A percentile compares a stretch with the other conserved stretches of the same genome.
Conservation (phyloP, 2,113 vertebrate genomes). For the Xenopus borealis region DNA sequence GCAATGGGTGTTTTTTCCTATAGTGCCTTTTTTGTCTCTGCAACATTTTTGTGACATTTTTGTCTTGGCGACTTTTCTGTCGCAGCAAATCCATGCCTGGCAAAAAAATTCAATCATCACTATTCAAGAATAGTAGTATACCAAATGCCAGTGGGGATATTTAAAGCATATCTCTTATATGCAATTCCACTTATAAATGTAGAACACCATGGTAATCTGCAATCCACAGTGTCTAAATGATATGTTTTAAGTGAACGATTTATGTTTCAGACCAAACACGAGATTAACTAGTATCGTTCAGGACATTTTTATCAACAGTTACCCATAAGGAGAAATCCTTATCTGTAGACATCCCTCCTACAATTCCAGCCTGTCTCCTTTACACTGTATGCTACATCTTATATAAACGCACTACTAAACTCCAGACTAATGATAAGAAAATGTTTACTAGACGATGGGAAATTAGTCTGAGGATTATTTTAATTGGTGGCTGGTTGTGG, state of each 20-base stretch:
- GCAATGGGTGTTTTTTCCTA: no score
- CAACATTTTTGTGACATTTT: no score
- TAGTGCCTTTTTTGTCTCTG: no score
- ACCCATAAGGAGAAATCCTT: constrained; percentile 30
- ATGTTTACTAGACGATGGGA: constrained; percentile 40
- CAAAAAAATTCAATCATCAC: no score
- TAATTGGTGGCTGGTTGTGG: constrained; percentile 17
- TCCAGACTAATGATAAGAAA: constrained; percentile 25
- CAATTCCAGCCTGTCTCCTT: constrained; percentile 33
- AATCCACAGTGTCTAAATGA: background rate
- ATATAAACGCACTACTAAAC: constrained; percentile 30
- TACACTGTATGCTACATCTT: constrained; percentile 11
- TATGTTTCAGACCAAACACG: constrained; percentile 3
- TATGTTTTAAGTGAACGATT: background rate
- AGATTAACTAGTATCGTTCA: constrained; percentile 23
- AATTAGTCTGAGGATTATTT: constrained; percentile 35
- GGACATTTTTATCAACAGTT: constrained; percentile 17
- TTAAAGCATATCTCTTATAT: no score
- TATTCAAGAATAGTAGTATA: no score
- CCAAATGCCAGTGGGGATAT: no score
- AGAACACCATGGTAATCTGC: no score
- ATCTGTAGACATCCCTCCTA: constrained; percentile 37
- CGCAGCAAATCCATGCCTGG: no score
- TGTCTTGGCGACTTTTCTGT: no score
- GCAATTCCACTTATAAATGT: no score